phyloP scores from a whole-genome alignment of 2,888 invertebrate genomes.

The Pyralis farinalis region DNA sequence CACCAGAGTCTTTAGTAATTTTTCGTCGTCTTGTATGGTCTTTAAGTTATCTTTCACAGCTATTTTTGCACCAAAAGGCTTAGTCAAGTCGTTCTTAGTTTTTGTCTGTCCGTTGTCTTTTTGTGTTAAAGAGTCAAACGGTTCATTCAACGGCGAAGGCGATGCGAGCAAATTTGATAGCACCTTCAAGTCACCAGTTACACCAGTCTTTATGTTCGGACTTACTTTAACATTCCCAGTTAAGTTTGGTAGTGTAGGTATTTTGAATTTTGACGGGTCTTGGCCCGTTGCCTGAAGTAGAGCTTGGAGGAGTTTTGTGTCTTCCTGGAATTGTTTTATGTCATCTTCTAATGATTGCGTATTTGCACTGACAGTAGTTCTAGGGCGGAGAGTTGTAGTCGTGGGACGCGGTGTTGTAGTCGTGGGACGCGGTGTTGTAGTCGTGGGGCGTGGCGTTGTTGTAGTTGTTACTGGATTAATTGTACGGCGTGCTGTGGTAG shows the following conservation, averaged over 20 bases:
- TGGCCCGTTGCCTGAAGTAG: slow-evolving; percentile 70
- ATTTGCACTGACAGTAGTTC: slow-evolving; percentile 23
- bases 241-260: slow-evolving; percentile 57
- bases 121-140: slow-evolving; percentile 50
- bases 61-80: slow-evolving; percentile 62
- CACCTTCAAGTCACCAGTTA: slow-evolving; percentile 50
- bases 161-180: slow-evolving; percentile 59
- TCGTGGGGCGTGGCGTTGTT: slow-evolving; percentile 41
- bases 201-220: slow-evolving; percentile 36
- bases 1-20: slow-evolving; percentile 71
- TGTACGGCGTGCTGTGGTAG: slow-evolving; percentile 35
- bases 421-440: slow-evolving; percentile 48
- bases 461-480: slow-evolving; percentile 39
- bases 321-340: slow-evolving; percentile 72
- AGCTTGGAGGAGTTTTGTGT: slow-evolving; percentile 69
- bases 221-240: slow-evolving; percentile 52
- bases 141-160: slow-evolving; percentile 57
- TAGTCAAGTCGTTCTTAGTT: slow-evolving; percentile 36
- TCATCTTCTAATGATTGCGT: slow-evolving; percentile 68
- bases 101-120: slow-evolving; percentile 24
- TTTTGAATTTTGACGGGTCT: slow-evolving; percentile 68
- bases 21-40: slow-evolving; percentile 62
- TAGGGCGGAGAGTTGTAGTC: too few species aligned
- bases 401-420: slow-evolving; percentile 25
- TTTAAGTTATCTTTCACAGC: slow-evolving; percentile 59